Evolutionary conservation across 2,888 invertebrate genomes (phyloP).

Genomic region (Lamellibrachia columna): DNA sequence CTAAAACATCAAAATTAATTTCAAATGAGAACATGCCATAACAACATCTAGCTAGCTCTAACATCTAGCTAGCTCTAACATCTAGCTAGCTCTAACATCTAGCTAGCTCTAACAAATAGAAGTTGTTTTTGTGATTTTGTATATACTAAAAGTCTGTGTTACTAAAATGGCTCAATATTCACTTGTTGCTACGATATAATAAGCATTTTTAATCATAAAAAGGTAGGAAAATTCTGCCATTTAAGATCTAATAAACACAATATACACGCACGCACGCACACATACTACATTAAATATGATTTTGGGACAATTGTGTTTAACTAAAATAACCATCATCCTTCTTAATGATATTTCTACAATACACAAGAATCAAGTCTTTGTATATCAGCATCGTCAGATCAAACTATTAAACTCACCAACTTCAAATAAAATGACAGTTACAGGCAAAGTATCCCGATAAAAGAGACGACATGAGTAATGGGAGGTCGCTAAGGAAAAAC

Average conservation of each 20-base stretch:
- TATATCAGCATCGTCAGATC: background rate
- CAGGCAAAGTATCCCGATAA: background rate
- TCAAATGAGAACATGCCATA: background rate
- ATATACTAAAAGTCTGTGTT: background rate
- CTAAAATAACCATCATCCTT: no score
- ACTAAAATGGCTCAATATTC: background rate
- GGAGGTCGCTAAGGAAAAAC: no score
- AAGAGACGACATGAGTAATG: background rate
- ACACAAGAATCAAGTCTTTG: background rate
- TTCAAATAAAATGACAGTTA: background rate
- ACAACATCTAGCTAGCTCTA: background rate
- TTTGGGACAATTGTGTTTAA: no score
- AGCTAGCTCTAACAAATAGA: no score
- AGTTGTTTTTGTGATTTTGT: no score
- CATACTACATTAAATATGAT: no score
- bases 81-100: no score
- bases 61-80: no score
- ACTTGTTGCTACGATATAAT: background rate
- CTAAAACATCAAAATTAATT: background rate
- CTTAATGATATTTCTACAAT: no score
- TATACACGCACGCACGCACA: no score
- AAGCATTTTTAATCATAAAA: constrained; percentile 17
- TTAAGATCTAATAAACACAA: no score
- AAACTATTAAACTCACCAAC: background rate
- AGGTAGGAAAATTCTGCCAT: background rate